phyloP scores from a whole-genome alignment of 2,113 vertebrate genomes.

The Sturnira hondurensis region DNA sequence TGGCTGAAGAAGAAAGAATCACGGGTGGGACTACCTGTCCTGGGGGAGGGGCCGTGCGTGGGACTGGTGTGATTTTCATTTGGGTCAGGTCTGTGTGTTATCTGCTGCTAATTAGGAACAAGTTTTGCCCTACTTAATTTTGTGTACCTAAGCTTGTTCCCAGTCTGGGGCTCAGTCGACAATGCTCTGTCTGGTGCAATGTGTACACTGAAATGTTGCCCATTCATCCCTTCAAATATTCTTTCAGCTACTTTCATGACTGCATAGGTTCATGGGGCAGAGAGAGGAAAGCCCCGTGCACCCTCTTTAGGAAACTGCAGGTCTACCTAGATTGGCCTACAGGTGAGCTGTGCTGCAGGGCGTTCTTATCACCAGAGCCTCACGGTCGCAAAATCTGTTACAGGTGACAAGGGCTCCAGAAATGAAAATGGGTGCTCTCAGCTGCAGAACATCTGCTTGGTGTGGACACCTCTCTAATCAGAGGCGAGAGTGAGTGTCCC shows the following conservation, averaged over 20 bases:
- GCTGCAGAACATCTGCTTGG: fast-evolving
- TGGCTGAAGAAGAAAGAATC: fast-evolving
- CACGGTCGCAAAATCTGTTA: fast-evolving
- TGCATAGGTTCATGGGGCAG: not conserved
- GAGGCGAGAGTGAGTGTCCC: fast-evolving
- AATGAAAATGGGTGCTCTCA: too few species aligned
- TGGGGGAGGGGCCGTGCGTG: fast-evolving
- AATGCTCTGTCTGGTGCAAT: not conserved
- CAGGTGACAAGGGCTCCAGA: not conserved
- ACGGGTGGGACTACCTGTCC: fast-evolving
- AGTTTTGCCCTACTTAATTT: not conserved
- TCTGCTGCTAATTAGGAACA: not conserved
- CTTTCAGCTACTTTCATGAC: not conserved
- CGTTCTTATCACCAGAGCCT: not conserved
- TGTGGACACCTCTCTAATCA: not conserved
- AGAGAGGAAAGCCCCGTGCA: not conserved
- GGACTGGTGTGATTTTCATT: not conserved
- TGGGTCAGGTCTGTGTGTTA: not conserved
- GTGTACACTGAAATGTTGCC: not conserved
- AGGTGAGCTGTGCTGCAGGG: not conserved
- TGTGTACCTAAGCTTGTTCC: not conserved
- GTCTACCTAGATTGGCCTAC: not conserved
- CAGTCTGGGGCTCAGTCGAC: not conserved
- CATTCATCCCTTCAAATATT: fast-evolving
- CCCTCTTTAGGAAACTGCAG: not conserved